These are phyloP conservation scores for Cyphomyrmex costatus DNA, from an alignment of 1,140 invertebrate species.

Conservation along the genomic window DNA sequence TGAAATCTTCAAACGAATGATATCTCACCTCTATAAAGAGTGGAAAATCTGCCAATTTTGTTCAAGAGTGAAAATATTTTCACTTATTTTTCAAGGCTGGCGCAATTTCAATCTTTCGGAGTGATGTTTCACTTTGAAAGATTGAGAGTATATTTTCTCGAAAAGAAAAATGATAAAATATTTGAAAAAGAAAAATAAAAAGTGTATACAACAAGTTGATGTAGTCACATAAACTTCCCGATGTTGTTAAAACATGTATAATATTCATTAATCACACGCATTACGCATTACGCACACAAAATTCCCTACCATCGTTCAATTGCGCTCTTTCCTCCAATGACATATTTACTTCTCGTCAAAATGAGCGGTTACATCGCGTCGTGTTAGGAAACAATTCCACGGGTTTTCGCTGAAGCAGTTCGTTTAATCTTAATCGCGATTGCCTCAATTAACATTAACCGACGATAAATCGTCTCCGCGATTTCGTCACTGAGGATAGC, in stretches of 20 bases:
- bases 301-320: background rate
- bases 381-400: slow-evolving; percentile 28
- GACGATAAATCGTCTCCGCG: background rate
- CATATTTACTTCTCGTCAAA: background rate
- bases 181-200: background rate
- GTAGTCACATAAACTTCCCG: no score
- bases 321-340: background rate
- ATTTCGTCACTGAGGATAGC: slow-evolving; percentile 10
- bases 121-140: no score
- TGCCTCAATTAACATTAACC: slow-evolving; percentile 12
- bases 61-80: no score
- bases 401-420: background rate
- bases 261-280: background rate
- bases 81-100: no score
- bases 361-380: background rate
- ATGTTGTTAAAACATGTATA: no score
- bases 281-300: background rate
- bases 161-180: background rate
- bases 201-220: no score
- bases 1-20: no score
- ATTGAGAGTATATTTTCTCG: no score
- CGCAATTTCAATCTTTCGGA: no score
- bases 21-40: no score
- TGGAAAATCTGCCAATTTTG: no score
- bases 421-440: slow-evolving; percentile 22